Evolutionary conservation across 2,797 vertebrate species (phyloP).

Genomic region (Pteropus rufus): DNA sequence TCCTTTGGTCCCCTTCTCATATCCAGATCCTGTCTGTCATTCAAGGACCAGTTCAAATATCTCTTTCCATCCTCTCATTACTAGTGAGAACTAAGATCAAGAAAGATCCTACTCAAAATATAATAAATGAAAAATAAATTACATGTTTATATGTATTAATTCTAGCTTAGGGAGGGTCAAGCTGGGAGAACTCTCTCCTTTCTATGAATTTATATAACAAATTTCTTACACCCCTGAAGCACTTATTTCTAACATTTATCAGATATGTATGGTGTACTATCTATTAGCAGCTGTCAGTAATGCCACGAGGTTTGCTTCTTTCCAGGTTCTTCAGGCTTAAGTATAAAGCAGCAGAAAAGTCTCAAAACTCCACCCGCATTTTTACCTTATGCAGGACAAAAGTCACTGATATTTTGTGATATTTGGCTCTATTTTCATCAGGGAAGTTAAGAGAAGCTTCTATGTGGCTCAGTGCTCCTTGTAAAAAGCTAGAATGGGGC

Average conservation of each 20-base stretch:
- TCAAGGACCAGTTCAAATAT: not conserved
- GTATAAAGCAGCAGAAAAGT: not conserved
- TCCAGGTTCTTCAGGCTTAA: not conserved
- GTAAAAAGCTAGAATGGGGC: not conserved
- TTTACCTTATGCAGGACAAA: not conserved
- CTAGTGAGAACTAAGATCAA: conserved; percentile 1
- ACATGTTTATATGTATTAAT: not conserved
- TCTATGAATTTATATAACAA: conserved; percentile 25
- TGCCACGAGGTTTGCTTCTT: conserved; percentile 26
- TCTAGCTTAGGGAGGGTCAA: not conserved
- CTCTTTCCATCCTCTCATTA: not conserved
- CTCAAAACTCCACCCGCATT: not conserved
- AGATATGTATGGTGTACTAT: not conserved
- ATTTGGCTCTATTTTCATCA: conserved; percentile 2
- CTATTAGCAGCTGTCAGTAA: not conserved
- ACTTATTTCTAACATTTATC: conserved; percentile 41
- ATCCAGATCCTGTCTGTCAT: not conserved
- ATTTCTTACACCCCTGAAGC: not conserved
- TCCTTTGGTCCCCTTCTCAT: not conserved
- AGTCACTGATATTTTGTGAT: not conserved
- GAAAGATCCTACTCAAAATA: conserved; percentile 36
- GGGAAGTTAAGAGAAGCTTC: not conserved
- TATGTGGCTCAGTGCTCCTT: not conserved
- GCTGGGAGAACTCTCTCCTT: not conserved
- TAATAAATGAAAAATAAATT: conserved; percentile 14